These are phyloP conservation scores for Clivina fossor DNA, from an alignment of 2,888 invertebrate species.

Conservation along the genomic window DNA sequence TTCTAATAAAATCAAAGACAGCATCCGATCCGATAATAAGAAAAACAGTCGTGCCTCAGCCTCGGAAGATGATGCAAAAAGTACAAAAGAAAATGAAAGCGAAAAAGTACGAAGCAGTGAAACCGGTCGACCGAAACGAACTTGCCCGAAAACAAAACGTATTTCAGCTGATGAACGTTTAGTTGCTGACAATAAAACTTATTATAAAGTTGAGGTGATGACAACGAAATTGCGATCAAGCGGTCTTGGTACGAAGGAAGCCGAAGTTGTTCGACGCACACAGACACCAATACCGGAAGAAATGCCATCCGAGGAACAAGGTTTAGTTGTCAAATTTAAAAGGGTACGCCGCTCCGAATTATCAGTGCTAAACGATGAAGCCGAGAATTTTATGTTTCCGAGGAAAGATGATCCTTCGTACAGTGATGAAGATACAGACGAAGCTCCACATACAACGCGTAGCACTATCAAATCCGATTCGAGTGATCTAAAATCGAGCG, in stretches of 20 bases:
- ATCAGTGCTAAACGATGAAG: conserved; percentile 77
- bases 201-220: conserved; percentile 73
- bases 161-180: conserved; percentile 57
- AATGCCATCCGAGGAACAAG: conserved; percentile 45
- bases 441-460: conserved; percentile 53
- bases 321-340: conserved; percentile 73
- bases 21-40: conserved; percentile 19
- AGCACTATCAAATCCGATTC: conserved; percentile 47
- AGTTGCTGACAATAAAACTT: conserved; percentile 58
- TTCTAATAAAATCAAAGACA: conserved; percentile 45
- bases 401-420: conserved; percentile 64
- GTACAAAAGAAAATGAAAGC: conserved; percentile 19
- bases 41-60: background rate
- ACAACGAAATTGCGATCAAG: conserved; percentile 69
- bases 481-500: conserved; percentile 46
- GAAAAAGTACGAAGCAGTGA: conserved; percentile 8
- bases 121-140: conserved; percentile 18
- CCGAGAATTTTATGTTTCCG: conserved; percentile 85
- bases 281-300: conserved; percentile 39
- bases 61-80: conserved; percentile 5
- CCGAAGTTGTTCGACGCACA: conserved; percentile 12
- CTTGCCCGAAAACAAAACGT: conserved; percentile 23
- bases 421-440: conserved; percentile 59
- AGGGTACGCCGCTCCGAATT: conserved; percentile 74
- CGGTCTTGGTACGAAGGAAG: conserved; percentile 40